phyloP scores from a whole-genome alignment of 2,113 vertebrate genomes.

The Synodontis membranacea region DNA sequence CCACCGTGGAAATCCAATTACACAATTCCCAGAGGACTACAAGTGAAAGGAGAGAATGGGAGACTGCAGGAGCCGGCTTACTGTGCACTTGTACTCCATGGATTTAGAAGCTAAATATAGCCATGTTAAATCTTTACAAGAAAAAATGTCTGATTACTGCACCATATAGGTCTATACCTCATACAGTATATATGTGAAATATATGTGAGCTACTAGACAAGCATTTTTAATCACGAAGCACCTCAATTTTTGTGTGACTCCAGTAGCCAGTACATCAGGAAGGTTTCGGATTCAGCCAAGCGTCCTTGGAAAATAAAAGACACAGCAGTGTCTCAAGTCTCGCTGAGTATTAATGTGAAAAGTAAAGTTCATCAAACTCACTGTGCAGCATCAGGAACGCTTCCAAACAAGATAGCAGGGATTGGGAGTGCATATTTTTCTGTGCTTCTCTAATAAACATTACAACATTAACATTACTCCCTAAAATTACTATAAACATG shows the following conservation, averaged over 20 bases:
- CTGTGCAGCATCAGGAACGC: not conserved
- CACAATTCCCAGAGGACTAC: constrained; percentile 43
- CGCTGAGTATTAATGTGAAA: not conserved
- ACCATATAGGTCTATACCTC: not conserved
- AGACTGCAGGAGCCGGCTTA: constrained; percentile 61
- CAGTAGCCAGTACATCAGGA: not conserved
- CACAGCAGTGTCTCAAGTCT: not conserved
- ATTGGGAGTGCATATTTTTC: not conserved
- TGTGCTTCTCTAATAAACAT: no score
- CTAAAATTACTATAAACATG: no score
- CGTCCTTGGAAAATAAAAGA: not conserved
- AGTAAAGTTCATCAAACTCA: not conserved
- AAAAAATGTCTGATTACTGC: not conserved
- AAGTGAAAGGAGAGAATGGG: constrained; percentile 29
- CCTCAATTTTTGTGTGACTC: not conserved
- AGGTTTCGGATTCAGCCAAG: not conserved
- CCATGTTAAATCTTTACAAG: not conserved
- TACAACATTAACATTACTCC: no score
- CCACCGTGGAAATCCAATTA: not conserved
- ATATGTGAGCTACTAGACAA: not conserved
- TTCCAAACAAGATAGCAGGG: no score
- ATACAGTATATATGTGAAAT: not conserved
- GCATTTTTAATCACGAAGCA: not conserved
- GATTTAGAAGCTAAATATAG: constrained; percentile 51
- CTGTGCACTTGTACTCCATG: not conserved